Percentiles rank a stretch among this genome's conserved stretches.
These are phyloP conservation scores for Sebastes paucispinis DNA, from an alignment of 2,797 vertebrate species.

Conservation along the genomic window DNA sequence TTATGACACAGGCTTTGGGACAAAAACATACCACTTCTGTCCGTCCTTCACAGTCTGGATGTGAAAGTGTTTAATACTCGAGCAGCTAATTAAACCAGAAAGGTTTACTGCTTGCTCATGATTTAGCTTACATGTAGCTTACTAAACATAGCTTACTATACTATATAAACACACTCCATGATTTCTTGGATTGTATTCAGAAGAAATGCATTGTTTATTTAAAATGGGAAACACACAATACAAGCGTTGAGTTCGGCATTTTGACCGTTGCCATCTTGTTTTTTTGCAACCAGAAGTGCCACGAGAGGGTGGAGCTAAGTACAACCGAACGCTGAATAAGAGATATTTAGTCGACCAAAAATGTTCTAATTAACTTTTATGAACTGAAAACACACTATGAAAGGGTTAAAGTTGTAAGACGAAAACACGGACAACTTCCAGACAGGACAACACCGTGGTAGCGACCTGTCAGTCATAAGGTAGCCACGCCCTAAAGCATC, in stretches of 20 bases:
- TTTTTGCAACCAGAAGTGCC: too few relatives aligned
- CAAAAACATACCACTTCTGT: neutral
- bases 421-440: too few relatives aligned
- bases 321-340: too few relatives aligned
- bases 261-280: too few relatives aligned
- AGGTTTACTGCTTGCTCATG: neutral
- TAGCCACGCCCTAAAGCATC: too few relatives aligned
- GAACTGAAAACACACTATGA: too few relatives aligned
- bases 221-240: neutral
- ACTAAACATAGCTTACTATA: neutral
- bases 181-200: neutral
- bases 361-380: too few relatives aligned
- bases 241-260: too few relatives aligned
- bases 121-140: neutral
- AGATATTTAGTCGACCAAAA: too few relatives aligned
- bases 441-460: too few relatives aligned
- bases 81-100: neutral
- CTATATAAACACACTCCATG: neutral
- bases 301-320: too few relatives aligned
- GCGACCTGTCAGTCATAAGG: accelerated
- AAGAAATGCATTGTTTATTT: neutral
- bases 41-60: neutral
- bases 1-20: neutral
- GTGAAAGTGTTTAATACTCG: neutral
- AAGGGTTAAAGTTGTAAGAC: too few relatives aligned